phyloP scores from a whole-genome alignment of 2,797 vertebrate genomes.

The Manis pentadactyla region DNA sequence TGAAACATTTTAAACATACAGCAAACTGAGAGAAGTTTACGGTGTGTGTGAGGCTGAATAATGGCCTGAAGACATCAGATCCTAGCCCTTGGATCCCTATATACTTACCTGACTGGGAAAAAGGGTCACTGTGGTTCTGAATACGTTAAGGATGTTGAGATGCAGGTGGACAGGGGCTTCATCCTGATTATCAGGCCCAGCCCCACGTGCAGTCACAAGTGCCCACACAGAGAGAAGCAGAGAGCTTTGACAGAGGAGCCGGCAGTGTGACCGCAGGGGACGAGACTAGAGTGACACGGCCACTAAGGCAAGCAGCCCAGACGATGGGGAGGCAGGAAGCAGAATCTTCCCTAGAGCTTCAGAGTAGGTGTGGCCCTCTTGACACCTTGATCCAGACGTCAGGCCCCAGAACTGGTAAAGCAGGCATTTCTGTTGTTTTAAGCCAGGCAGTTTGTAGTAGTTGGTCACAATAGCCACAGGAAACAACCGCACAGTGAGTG shows the following conservation, averaged over 20 bases:
- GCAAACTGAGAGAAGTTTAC: neutral
- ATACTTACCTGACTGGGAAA: neutral
- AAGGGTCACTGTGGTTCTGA: neutral
- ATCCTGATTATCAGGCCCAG: neutral
- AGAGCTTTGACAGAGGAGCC: neutral
- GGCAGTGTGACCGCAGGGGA: neutral
- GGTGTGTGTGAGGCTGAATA: neutral
- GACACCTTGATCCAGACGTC: neutral
- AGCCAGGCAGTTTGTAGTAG: accelerated
- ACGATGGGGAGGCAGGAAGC: neutral
- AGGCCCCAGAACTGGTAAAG: too few species aligned
- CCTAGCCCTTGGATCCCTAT: neutral
- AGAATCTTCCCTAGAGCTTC: neutral
- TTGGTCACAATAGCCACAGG: neutral
- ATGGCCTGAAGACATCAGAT: too few species aligned
- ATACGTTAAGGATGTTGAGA: neutral
- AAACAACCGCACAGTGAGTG: neutral
- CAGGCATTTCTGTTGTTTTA: too few species aligned
- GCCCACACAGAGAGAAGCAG: too few species aligned
- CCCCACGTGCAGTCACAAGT: neutral
- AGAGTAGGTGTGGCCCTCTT: neutral
- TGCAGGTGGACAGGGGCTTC: neutral
- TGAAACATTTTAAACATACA: neutral
- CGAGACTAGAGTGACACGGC: too few species aligned
- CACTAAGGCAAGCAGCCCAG: too few species aligned